Evolutionary conservation across 1,140 invertebrate genomes (phyloP), one percentile per base, ranked within the genome.

Genomic region (Drosophila suzukii): DNA sequence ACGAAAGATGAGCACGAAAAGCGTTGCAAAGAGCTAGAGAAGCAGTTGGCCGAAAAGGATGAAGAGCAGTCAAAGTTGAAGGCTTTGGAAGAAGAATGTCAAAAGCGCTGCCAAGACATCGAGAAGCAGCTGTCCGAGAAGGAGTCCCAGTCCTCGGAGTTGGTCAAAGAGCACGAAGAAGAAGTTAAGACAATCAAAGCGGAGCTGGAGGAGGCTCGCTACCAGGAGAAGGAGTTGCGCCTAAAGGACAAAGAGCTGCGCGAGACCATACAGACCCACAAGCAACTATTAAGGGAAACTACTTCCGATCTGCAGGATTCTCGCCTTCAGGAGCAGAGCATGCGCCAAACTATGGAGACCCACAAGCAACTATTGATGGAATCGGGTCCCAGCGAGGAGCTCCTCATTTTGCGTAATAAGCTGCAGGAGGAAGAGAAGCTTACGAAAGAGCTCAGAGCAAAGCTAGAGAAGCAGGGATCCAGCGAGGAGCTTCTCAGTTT

Each of bases 191-290:
- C 5, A 4, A 15, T 61, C 1, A 6, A 13, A 12, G 24, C 17
- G 34, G 24, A 60, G 49, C 20, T 60, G 10, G 36, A 55, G 46
- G 57, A 53, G 6, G 57, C 46, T 46, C 32, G 32, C 32, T 34
- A 34, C 7, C 32, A 34, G 32, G 32, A 34, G 32, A 34, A 34
- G 1, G 6, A 38, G 36, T 13, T 38, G 11, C 58, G 32, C 2
- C 34, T 27, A 6, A 32, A 59, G 32, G 47, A 54, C 6, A 15
- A 59, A n/a, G 30, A 59, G 17, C 57, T 53, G 12, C 57, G 57
- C 17, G 15, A 27, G 13, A 32, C 30, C 6, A 53, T 59, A 4
- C 13, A 32, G 1, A 59, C 30, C 6, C 30, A 59, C 6, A 27
- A 20, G 1, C 17, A 36, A 4, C 44, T 36, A 11, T 30, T 54